Conservation (phyloP, 2,113 vertebrate species). For the Synchiropus splendidus region DNA sequence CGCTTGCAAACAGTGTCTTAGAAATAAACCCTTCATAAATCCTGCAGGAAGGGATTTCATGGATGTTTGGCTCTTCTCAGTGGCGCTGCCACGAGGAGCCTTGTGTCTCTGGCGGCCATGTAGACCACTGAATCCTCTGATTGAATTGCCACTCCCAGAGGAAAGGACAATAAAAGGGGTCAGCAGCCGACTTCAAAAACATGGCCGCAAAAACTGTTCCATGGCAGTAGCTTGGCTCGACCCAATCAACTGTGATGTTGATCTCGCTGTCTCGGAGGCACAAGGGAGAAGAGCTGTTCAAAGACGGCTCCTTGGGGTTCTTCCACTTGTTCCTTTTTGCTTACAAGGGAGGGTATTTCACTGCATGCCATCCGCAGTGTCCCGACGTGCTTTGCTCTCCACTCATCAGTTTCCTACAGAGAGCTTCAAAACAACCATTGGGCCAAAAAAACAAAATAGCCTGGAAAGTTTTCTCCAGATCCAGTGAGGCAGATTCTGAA, state of each 20-base stretch:
- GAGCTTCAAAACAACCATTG: constrained; percentile 10
- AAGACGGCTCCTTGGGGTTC: constrained; percentile 31
- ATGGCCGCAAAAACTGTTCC: constrained; percentile 23
- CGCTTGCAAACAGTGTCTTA: constrained; percentile 21
- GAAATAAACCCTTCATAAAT: constrained; percentile 37
- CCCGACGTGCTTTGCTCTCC: constrained; percentile 1
- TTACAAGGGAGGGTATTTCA: constrained; percentile 5
- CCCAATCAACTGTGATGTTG: constrained; percentile 32
- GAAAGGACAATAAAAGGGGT: constrained; percentile 47
- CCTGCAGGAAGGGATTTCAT: constrained; percentile 46
- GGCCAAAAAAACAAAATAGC: background rate
- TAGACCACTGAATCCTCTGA: constrained; percentile 45
- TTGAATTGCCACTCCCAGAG: constrained; percentile 50
- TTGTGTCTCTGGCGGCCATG: constrained; percentile 32
- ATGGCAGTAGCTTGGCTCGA: constrained; percentile 16
- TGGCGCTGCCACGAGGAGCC: constrained; percentile 41
- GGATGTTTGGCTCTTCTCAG: constrained; percentile 35
- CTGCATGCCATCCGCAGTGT: constrained; percentile 10
- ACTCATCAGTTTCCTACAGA: constrained; percentile 14
- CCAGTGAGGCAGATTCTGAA: too few species aligned
- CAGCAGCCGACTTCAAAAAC: constrained; percentile 43
- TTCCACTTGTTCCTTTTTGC: constrained; percentile 19
- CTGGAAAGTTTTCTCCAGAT: too few species aligned
- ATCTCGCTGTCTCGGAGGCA: constrained; percentile 26
- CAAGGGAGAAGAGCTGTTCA: constrained; percentile 28